Conservation (phyloP, 1,140 invertebrate species). For the Phymastichus coffea region DNA sequence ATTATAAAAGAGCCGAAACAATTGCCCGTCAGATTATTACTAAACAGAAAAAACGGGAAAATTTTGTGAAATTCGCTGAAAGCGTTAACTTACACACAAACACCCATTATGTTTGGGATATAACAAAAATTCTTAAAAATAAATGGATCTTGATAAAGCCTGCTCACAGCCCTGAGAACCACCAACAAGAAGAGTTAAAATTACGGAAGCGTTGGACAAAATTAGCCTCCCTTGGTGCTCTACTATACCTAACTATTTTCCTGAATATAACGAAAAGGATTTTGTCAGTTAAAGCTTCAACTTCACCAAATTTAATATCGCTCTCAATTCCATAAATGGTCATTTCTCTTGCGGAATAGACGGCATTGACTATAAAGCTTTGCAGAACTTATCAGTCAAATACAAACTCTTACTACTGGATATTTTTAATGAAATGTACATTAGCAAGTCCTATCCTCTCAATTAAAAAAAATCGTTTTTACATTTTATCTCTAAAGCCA, state of each 20-base stretch:
- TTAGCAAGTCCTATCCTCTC: too few relatives aligned
- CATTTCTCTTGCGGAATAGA: too few relatives aligned
- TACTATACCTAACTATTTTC: not conserved
- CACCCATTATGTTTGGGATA: not conserved
- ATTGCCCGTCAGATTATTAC: slow-evolving; percentile 3
- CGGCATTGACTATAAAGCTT: too few relatives aligned
- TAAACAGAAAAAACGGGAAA: slow-evolving; percentile 8
- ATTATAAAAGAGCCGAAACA: not conserved
- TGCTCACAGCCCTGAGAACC: not conserved
- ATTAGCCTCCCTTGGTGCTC: not conserved
- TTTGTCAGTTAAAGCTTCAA: not conserved
- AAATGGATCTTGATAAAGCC: not conserved
- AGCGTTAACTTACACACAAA: not conserved
- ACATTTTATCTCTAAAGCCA: too few relatives aligned
- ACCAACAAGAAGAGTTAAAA: not conserved
- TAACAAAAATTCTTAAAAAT: not conserved
- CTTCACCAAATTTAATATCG: slow-evolving; percentile 8
- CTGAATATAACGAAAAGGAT: not conserved
- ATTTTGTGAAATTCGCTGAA: not conserved
- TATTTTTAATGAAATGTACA: too few relatives aligned
- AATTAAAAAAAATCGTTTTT: too few relatives aligned
- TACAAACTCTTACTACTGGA: too few relatives aligned
- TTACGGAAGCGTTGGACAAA: slow-evolving; percentile 1
- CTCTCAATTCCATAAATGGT: not conserved
- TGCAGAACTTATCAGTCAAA: too few relatives aligned